Conservation (phyloP, 2,797 vertebrate genomes). For the Heliangelus exortis region DNA sequence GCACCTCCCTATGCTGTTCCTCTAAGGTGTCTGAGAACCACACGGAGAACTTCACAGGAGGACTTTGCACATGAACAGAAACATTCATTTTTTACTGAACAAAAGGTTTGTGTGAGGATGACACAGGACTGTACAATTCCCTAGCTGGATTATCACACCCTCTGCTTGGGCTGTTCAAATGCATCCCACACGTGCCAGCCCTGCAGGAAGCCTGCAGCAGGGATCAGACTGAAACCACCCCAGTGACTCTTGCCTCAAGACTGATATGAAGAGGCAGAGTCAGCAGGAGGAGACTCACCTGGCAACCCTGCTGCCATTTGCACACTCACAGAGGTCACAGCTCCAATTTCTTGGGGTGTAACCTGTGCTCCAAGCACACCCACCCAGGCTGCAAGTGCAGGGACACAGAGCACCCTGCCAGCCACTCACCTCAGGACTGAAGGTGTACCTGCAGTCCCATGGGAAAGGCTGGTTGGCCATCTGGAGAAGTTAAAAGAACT, state of each 20-base stretch:
- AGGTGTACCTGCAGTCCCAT: background rate
- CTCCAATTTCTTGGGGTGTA: background rate
- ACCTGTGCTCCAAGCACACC: fast-evolving
- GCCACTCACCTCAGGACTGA: background rate
- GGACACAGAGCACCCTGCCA: background rate
- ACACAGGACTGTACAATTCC: background rate
- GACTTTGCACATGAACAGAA: background rate
- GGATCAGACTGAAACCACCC: background rate
- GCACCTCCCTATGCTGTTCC: background rate
- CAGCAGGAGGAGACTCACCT: background rate
- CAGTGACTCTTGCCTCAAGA: fast-evolving
- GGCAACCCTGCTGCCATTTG: background rate
- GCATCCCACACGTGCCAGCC: background rate
- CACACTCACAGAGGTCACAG: fast-evolving
- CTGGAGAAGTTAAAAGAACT: background rate
- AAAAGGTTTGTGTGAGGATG: background rate
- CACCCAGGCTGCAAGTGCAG: fast-evolving
- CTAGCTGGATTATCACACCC: background rate
- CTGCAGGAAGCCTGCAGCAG: background rate
- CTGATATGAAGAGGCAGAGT: fast-evolving
- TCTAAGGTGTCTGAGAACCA: background rate
- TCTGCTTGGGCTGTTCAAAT: background rate
- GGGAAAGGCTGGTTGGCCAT: background rate
- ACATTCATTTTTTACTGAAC: background rate
- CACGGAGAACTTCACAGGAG: background rate